A percentile compares a stretch with the other conserved stretches of the same genome.
These are phyloP conservation scores for Pantelozetes paolii DNA, from an alignment of 2,888 invertebrate species.

Conservation along the genomic window DNA sequence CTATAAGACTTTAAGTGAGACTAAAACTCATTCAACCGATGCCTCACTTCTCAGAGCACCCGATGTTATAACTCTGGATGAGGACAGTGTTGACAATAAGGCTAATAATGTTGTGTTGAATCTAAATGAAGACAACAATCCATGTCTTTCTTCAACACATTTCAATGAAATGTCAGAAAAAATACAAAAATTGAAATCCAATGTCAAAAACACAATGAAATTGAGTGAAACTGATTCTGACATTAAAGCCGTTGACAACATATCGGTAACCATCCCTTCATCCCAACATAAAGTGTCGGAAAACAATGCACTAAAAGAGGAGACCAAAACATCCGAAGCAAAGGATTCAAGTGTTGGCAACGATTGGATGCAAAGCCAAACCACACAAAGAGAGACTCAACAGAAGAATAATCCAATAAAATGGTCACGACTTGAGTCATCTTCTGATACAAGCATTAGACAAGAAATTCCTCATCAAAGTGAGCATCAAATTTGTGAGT, in stretches of 20 bases:
- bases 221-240: too few relatives aligned
- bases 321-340: too few relatives aligned
- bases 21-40: neutral
- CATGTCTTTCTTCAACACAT: neutral
- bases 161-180: neutral
- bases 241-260: too few relatives aligned
- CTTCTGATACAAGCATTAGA: neutral
- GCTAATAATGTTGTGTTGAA: neutral
- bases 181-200: neutral
- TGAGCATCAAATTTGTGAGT: neutral
- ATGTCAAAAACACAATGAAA: too few relatives aligned
- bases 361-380: neutral
- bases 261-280: too few relatives aligned
- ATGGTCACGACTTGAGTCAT: neutral
- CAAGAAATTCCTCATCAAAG: too few relatives aligned
- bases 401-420: neutral
- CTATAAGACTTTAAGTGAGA: neutral
- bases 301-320: too few relatives aligned
- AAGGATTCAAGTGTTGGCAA: too few relatives aligned
- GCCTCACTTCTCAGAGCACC: neutral
- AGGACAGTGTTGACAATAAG: conserved; percentile 5
- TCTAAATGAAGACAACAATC: neutral
- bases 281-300: too few relatives aligned
- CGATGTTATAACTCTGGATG: conserved; percentile 7
- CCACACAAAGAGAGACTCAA: conserved; percentile 2